These are phyloP conservation scores for Oscheius myriophilus DNA, from an alignment of 2,888 invertebrate species.

Conservation along the genomic window DNA sequence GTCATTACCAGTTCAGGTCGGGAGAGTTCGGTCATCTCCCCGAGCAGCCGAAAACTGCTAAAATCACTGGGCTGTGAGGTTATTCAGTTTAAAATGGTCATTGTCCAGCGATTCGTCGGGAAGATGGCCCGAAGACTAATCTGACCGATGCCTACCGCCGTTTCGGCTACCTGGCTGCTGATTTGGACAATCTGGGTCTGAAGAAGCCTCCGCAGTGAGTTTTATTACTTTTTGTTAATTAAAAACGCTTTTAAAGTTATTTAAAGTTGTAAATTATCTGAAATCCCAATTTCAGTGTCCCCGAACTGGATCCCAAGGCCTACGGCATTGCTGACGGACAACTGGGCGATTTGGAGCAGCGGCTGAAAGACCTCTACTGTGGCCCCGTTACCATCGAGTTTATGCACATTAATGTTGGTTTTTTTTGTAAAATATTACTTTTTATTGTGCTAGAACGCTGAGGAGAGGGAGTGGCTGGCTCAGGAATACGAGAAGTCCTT, in stretches of 20 bases:
- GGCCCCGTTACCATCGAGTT: constrained; percentile 66
- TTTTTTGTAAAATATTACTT: background rate
- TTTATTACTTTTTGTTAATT: too few species aligned
- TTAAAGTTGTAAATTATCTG: too few species aligned
- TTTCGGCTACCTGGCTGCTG: constrained; percentile 65
- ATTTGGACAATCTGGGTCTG: constrained; percentile 65
- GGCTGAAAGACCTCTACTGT: constrained; percentile 59
- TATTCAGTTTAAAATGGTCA: too few species aligned
- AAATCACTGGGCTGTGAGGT: too few species aligned
- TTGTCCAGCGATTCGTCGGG: background rate
- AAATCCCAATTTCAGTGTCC: constrained; percentile 38
- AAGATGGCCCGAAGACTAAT: constrained; percentile 52
- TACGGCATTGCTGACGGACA: constrained; percentile 55
- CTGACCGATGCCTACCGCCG: constrained; percentile 66
- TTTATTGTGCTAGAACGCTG: constrained; percentile 49
- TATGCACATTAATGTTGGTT: constrained; percentile 64
- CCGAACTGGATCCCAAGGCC: constrained; percentile 56
- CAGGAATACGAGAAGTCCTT: constrained; percentile 54
- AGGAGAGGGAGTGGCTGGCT: constrained; percentile 62
- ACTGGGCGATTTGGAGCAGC: constrained; percentile 41
- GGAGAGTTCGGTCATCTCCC: constrained; percentile 53
- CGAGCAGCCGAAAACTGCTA: constrained; percentile 43
- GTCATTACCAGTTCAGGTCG: constrained; percentile 39
- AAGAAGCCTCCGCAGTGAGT: constrained; percentile 43
- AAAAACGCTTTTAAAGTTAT: too few species aligned